These are phyloP conservation scores for Halichondria panicea DNA, from an alignment of 37 sponge, comb jelly and placozoan species.

Conservation along the genomic window DNA sequence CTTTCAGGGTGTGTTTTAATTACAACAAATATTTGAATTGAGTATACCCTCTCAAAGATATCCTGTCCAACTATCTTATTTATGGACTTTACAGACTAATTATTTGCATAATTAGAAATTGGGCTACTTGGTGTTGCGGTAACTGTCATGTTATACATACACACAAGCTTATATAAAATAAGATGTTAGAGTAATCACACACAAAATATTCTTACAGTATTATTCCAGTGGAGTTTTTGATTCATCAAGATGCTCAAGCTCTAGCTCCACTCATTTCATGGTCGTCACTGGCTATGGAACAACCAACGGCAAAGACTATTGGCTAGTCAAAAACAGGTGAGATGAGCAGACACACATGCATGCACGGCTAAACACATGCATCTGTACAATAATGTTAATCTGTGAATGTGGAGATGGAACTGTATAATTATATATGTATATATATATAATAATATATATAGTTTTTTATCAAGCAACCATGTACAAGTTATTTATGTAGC, in stretches of 20 bases:
- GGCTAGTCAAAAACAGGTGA: slow-evolving; percentile 71
- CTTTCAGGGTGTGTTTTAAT: slow-evolving; percentile 27
- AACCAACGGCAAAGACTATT: slow-evolving; percentile 45
- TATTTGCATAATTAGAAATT: no score
- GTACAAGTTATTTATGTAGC: background rate
- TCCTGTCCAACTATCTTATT: background rate
- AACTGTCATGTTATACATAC: background rate
- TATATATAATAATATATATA: background rate
- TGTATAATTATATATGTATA: background rate
- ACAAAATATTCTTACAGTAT: slow-evolving; percentile 16
- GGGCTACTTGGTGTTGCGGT: no score
- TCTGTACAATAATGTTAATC: no score
- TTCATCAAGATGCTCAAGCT: slow-evolving; percentile 47
- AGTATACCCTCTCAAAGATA: background rate
- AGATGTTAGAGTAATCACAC: background rate
- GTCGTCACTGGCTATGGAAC: slow-evolving; percentile 53
- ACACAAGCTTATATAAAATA: background rate
- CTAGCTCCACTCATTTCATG: slow-evolving; percentile 44
- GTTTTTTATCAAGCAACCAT: background rate
- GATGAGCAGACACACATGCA: background rate
- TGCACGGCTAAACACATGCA: no score
- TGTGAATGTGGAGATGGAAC: no score
- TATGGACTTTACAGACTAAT: no score
- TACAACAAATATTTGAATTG: background rate
- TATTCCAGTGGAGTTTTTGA: slow-evolving; percentile 56